Evolutionary conservation across 2,797 vertebrate genomes (phyloP).

Genomic region (Lycodopsis pacificus): DNA sequence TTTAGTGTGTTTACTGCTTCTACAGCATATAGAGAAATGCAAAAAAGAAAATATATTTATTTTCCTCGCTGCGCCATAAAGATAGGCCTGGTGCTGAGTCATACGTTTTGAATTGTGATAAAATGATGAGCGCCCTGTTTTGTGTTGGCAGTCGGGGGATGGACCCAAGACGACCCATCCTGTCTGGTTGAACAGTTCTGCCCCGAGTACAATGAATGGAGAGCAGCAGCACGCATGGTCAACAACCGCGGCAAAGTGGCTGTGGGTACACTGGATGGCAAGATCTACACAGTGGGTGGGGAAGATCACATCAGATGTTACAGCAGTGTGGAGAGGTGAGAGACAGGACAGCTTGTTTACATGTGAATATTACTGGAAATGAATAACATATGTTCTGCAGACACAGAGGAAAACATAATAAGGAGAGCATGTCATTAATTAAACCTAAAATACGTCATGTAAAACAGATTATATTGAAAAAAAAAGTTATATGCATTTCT

Average conservation of each 20-base stretch:
- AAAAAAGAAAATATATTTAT: background rate
- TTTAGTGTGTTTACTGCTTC: conserved; percentile 16
- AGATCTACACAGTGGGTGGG: conserved; percentile 70
- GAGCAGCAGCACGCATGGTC: conserved; percentile 65
- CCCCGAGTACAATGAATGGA: conserved; percentile 78
- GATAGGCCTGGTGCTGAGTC: background rate
- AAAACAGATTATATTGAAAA: background rate
- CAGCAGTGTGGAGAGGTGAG: conserved; percentile 77
- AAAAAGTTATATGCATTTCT: background rate
- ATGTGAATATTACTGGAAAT: background rate
- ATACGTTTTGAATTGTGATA: background rate
- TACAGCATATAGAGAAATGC: background rate
- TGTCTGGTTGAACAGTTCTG: conserved; percentile 75
- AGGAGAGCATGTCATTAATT: background rate
- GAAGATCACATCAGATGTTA: conserved; percentile 65
- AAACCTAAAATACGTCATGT: background rate
- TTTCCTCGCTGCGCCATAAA: background rate
- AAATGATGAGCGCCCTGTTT: background rate
- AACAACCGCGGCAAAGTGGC: conserved; percentile 64
- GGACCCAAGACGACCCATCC: conserved; percentile 65
- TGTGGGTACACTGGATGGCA: conserved; percentile 64
- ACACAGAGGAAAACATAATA: background rate
- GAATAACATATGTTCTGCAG: background rate
- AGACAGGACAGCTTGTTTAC: background rate
- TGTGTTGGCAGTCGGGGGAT: conserved; percentile 70